Evolutionary conservation across 2,113 vertebrate species (phyloP).

Genomic region (Zonotrichia leucophrys): DNA sequence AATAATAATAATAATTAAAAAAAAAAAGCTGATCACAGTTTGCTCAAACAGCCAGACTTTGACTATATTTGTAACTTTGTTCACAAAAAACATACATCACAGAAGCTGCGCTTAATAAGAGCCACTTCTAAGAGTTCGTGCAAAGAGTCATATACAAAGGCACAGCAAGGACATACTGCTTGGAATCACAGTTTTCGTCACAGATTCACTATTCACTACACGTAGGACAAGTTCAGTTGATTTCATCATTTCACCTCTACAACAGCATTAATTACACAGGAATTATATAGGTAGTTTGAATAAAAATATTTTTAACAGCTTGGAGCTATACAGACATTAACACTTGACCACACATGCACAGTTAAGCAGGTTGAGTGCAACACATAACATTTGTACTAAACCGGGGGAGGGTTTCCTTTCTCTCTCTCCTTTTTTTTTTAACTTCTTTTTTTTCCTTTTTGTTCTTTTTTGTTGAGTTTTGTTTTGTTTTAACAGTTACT

Average conservation of each 20-base stretch:
- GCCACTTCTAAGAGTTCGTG: conserved; percentile 87
- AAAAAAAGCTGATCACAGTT: conserved; percentile 88
- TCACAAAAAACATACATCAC: conserved; percentile 84
- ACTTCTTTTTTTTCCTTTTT: background rate
- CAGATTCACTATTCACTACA: conserved; percentile 90
- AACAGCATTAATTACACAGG: conserved; percentile 88
- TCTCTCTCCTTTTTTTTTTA: conserved; percentile 2
- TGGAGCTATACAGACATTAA: conserved; percentile 90
- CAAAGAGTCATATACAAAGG: conserved; percentile 88
- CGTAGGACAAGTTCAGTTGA: conserved; percentile 85
- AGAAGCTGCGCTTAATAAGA: conserved; percentile 84
- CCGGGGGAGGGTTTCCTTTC: conserved; percentile 42
- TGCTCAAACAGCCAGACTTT: conserved; percentile 86
- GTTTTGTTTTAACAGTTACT: conserved; percentile 82
- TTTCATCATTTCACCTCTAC: conserved; percentile 86
- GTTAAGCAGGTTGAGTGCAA: conserved; percentile 86
- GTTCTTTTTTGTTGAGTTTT: conserved; percentile 15
- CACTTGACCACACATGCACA: conserved; percentile 92
- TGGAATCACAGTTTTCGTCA: conserved; percentile 85
- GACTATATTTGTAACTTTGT: conserved; percentile 84
- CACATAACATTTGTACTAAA: conserved; percentile 87
- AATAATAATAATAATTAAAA: conserved; percentile 80
- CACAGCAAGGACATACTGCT: conserved; percentile 89
- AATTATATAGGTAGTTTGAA: conserved; percentile 85
- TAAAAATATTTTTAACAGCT: conserved; percentile 89